A percentile compares a stretch with the other conserved stretches of the same genome.
phyloP scores from a whole-genome alignment of 2,113 vertebrate genomes.

The Cettia cetti region DNA sequence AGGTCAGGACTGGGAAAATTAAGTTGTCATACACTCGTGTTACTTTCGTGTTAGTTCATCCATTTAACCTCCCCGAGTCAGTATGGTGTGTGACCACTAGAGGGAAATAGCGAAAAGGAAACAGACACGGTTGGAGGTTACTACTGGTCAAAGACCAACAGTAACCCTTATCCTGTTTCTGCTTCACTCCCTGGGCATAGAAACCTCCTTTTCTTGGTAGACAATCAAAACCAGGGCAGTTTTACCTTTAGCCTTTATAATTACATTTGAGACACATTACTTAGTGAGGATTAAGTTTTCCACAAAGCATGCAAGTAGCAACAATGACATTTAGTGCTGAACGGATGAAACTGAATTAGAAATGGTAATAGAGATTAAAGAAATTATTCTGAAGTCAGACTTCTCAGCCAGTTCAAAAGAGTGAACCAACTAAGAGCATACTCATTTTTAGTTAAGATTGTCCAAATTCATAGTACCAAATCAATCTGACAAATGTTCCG shows the following conservation, averaged over 20 bases:
- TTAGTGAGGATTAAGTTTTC: not conserved
- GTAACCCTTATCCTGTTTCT: slow-evolving; percentile 60
- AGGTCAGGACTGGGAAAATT: not conserved
- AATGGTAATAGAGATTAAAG: not conserved
- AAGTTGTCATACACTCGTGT: not conserved
- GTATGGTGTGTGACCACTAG: slow-evolving; percentile 46
- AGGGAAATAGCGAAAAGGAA: slow-evolving; percentile 37
- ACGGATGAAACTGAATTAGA: not conserved
- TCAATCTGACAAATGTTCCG: not conserved
- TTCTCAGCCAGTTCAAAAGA: not conserved
- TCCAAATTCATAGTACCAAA: not conserved
- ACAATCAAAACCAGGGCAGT: not conserved
- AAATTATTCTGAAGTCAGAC: not conserved
- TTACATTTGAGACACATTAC: slow-evolving; percentile 3
- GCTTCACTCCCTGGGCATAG: not conserved
- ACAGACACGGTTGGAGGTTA: slow-evolving; percentile 63
- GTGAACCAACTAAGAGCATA: not conserved
- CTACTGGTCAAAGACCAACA: slow-evolving; percentile 73
- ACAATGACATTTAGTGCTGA: not conserved
- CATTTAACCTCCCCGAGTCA: not conserved
- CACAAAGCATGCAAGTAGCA: not conserved
- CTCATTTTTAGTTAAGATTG: not conserved
- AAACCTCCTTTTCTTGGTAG: slow-evolving; percentile 1
- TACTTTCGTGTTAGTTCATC: accelerated
- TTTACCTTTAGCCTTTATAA: slow-evolving; percentile 44